A percentile compares a stretch with the other conserved stretches of the same genome.
These are phyloP conservation scores for Python bivittatus DNA, from an alignment of 2,113 vertebrate species.

Conservation along the genomic window DNA sequence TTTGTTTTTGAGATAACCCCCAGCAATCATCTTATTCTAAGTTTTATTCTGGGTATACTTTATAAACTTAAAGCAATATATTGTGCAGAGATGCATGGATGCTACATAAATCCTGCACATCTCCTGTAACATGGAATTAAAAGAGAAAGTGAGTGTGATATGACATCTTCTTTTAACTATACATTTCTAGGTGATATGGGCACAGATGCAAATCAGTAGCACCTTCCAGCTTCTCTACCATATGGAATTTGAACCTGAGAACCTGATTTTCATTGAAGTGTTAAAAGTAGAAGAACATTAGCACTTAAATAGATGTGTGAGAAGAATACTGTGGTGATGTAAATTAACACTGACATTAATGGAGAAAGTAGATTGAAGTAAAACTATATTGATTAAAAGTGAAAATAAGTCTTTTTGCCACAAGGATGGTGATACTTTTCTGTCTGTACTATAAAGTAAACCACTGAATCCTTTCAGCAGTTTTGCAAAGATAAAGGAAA, in stretches of 20 bases:
- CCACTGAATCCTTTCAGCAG: not conserved
- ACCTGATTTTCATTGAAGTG: not conserved
- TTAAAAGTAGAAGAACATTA: not conserved
- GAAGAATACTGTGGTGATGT: not conserved
- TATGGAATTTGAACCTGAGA: not conserved
- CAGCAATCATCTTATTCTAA: not conserved
- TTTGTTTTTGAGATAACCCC: not conserved
- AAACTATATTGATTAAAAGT: not conserved
- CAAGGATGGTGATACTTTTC: not conserved
- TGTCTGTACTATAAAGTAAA: not conserved
- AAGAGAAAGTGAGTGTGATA: not conserved
- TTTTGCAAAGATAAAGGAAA: not conserved
- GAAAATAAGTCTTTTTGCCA: not conserved
- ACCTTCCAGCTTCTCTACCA: not conserved
- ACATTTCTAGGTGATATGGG: not conserved
- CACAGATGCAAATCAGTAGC: not conserved
- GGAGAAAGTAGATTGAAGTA: not conserved
- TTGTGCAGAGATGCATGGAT: not conserved
- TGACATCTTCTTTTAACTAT: not conserved
- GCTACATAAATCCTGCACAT: not conserved
- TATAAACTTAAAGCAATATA: not conserved
- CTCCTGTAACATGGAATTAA: not conserved
- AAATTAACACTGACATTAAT: not conserved
- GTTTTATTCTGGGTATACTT: not conserved
- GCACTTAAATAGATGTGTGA: not conserved